Conservation (phyloP, 1,140 invertebrate species). For the Heterodera schachtii region DNA sequence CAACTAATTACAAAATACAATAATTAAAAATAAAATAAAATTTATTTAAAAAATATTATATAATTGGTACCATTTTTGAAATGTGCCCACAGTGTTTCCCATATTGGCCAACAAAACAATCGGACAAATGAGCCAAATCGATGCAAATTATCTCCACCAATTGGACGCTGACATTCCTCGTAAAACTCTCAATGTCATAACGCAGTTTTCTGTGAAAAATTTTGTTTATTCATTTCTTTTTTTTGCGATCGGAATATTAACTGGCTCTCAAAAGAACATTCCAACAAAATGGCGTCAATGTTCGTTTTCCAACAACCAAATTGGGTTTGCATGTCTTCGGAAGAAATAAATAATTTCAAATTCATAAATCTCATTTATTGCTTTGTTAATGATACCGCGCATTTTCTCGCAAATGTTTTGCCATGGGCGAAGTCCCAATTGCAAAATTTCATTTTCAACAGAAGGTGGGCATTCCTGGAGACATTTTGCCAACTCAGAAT, state of each 20-base stretch:
- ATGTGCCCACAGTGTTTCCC: slow-evolving; percentile 15
- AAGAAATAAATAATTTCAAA: background rate
- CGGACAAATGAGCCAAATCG: slow-evolving; percentile 5
- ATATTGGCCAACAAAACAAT: slow-evolving; percentile 15
- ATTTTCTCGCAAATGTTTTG: slow-evolving; percentile 17
- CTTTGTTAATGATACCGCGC: background rate
- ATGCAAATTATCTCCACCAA: slow-evolving; percentile 19
- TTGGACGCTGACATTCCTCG: slow-evolving; percentile 20
- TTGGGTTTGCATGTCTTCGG: slow-evolving; percentile 22
- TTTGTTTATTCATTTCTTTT: background rate
- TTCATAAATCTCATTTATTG: background rate
- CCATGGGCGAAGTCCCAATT: slow-evolving; percentile 22
- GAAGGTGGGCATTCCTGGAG: slow-evolving; percentile 16
- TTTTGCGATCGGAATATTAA: background rate
- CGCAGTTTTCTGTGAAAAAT: slow-evolving; percentile 21
- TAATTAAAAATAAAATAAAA: background rate
- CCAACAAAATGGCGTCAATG: slow-evolving; percentile 13
- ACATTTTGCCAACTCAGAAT: slow-evolving; percentile 14
- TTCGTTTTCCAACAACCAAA: slow-evolving; percentile 29
- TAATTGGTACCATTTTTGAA: slow-evolving; percentile 5
- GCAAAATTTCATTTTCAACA: slow-evolving; percentile 25
- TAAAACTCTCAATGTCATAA: slow-evolving; percentile 18
- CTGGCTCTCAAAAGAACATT: slow-evolving; percentile 20
- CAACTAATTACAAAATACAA: background rate
- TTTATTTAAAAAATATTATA: background rate